Percentiles rank a stretch among this genome's conserved stretches.
These are phyloP conservation scores for Tethea ocularis DNA, from an alignment of 2,888 invertebrate species.

Conservation along the genomic window DNA sequence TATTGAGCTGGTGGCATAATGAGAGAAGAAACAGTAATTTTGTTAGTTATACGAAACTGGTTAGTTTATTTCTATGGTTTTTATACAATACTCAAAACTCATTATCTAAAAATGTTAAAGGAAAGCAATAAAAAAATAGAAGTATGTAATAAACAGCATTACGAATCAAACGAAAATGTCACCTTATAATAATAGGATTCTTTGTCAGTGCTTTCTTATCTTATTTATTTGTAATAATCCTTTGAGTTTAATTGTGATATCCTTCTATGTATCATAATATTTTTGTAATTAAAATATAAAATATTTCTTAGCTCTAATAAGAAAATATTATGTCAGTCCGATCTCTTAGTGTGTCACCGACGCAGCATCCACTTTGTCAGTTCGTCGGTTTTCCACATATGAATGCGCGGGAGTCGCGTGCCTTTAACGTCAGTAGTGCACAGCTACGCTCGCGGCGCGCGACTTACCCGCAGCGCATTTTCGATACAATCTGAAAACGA, in stretches of 20 bases:
- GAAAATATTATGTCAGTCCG: slow-evolving; percentile 11
- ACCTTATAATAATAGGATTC: too few species aligned
- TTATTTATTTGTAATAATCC: too few species aligned
- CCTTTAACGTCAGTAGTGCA: slow-evolving; percentile 69
- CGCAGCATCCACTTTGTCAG: slow-evolving; percentile 41
- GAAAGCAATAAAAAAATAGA: too few species aligned
- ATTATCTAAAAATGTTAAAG: too few species aligned
- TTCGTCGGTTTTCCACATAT: slow-evolving; percentile 71
- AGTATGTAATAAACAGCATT: too few species aligned
- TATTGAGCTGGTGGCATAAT: slow-evolving; percentile 37
- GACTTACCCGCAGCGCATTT: slow-evolving; percentile 52
- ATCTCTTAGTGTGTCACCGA: slow-evolving; percentile 43
- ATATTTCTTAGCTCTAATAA: too few species aligned
- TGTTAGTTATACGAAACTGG: neutral
- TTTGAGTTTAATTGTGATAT: too few species aligned
- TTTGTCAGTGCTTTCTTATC: too few species aligned
- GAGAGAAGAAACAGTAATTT: slow-evolving; percentile 20
- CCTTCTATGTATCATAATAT: too few species aligned
- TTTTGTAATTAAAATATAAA: too few species aligned
- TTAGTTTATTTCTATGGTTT: neutral
- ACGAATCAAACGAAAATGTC: too few species aligned
- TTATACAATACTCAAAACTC: too few species aligned
- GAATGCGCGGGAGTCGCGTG: slow-evolving; percentile 61
- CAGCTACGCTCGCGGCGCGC: slow-evolving; percentile 60
- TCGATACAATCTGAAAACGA: slow-evolving; percentile 48